Base-by-base conservation (phyloP, 2,797 vertebrate genomes). In the Trichosurus vulpecula region DNA sequence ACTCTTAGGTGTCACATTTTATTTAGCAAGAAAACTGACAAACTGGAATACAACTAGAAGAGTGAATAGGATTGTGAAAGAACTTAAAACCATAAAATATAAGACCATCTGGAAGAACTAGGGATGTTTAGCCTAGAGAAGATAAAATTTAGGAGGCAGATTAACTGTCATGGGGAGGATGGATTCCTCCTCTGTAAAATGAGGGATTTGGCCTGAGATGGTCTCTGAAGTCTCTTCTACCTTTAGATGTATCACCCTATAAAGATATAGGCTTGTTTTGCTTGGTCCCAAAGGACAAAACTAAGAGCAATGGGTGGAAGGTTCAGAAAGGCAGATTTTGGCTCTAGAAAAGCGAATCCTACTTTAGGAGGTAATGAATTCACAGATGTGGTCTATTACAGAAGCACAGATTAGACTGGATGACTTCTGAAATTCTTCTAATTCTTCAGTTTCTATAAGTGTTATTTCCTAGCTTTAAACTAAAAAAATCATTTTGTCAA, bases 381-480 rank as follows among this genome's bases (percentile, higher is more conserved):
- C n/a, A 81, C 6, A 81, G n/a, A 47, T 81, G 74, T 19, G 8
- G 41, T 9, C 41, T 81, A 19, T 81, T 81, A 22, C 19, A 14
- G 66, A 41, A 22, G 6, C 41, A 41, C n/a, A 41, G 9, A 41
- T 81, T 22, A 81, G 8, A 81, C 8, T 81, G 22, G 3, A 27
- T 81, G 19, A 25, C 41, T 47, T 47, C 74, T 81, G 8, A 96
- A 31, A 22, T 90, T 56, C 91, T 92, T 93, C 91, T 95, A 96
- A 96, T 93, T 93, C 19, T 91, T 19, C 92, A 94, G 2, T 94
- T 87, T 74, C 13, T 52, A 47, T 12, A 51, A 95, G 12, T 91
- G 61, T 87, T 74, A 66, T 91, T 96, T 91, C 54, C 51, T 91
- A 61, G 54, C 51, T 90, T 96, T 95, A 91, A 92, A n/a, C 93